These are phyloP conservation scores for Charina bottae DNA, from an alignment of 2,113 vertebrate genomes.

Conservation along the genomic window DNA sequence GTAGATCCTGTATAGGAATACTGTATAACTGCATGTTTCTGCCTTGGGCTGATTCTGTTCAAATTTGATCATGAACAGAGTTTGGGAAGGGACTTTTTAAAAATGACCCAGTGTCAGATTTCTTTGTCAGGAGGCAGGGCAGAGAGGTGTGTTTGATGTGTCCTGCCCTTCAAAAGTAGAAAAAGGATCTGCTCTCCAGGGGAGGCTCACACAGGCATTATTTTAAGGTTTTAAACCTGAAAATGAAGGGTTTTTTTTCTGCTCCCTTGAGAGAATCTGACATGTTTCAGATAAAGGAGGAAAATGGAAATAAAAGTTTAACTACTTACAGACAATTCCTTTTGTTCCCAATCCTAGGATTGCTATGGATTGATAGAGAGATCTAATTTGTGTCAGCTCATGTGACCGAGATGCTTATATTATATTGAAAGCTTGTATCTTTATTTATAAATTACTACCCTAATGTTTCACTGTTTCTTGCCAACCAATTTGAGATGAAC, in stretches of 20 bases:
- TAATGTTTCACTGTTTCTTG: background rate
- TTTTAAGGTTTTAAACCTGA: background rate
- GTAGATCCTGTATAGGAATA: background rate
- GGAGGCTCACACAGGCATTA: background rate
- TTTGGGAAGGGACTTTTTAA: background rate
- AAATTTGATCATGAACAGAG: background rate
- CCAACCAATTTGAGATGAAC: background rate
- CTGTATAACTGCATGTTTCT: background rate
- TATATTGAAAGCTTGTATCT: background rate
- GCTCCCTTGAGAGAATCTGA: background rate
- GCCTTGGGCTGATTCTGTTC: background rate
- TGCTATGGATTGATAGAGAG: background rate
- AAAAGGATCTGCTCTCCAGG: background rate
- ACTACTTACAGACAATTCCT: background rate
- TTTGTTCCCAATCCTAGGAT: background rate
- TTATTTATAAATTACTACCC: background rate
- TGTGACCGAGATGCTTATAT: background rate
- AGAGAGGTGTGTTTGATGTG: background rate
- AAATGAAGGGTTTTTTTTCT: background rate
- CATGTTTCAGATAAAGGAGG: background rate
- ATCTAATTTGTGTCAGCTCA: background rate
- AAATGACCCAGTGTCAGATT: background rate
- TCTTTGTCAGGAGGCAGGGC: background rate
- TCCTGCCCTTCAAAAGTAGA: background rate
- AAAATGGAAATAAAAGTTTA: background rate